Evolutionary conservation across 2,113 vertebrate species (phyloP), one percentile per base, ranked within the genome.

Genomic region (Rhombomys opimus): DNA sequence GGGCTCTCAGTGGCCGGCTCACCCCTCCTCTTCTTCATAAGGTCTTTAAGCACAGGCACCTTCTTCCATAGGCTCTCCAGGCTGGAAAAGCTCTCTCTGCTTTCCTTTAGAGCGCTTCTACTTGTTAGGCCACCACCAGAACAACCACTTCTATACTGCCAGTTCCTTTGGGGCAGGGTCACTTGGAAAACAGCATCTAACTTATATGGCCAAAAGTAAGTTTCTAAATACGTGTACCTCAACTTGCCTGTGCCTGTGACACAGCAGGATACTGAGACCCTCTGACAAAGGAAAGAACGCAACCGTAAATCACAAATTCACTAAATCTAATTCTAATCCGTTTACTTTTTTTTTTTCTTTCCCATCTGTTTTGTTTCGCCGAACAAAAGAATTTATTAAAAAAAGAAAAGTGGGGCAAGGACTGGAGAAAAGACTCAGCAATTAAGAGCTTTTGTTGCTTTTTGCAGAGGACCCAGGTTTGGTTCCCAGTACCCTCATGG

Each of bases 301-400:
- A 63, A 75, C 11, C 14, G 52, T 88, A 76, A 95, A 50, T 91
- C 78, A 94, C 68, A 94, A 72, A 38, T 41, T 59, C 38, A 41
- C 25, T n/a, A 30, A 87, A 27, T 68, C 67, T 52, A 22, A 80
- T 94, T 93, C 87, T 63, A 27, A 68, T 3, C 3, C 6, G 3
- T 35, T 93, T 89, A 15, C 32, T 41, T 2, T 73, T 81, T n/a
- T 91, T 15, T 81, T 46, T 46, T 22, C 27, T 50, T 9, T 63
- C 2, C 6, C 63, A 65, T 25, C 38, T 88, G 46, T 18, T 77
- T 85, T 81, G 9, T 65, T 80, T 78, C 57, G 41, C 68, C 84
- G 52, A 54, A 93, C 76, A 54, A 75, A 22, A 78, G 38, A 87
- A 91, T 75, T 96, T 46, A 87, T 15, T 35, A 54, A 89, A 94